Conservation (phyloP, 2,113 vertebrate genomes). For the Vanacampus margaritifer region DNA sequence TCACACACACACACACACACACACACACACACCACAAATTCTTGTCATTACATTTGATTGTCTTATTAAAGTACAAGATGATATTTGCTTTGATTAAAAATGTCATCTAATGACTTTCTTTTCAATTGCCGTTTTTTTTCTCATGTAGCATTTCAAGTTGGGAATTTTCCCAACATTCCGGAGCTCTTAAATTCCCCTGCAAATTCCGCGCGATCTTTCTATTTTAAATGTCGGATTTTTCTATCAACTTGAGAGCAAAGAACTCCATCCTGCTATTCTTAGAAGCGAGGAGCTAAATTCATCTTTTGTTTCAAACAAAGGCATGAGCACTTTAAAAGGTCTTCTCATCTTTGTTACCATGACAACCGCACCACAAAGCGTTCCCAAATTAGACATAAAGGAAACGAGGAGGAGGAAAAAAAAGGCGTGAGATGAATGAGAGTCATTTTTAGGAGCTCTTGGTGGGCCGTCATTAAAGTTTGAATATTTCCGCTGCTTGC, state of each 20-base stretch:
- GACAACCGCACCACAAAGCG: not conserved
- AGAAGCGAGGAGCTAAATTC: not conserved
- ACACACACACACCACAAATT: no score
- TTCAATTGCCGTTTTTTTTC: constrained; percentile 63
- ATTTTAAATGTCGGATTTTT: no score
- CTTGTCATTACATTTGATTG: no score
- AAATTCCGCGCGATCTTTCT: no score
- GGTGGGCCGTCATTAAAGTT: constrained; percentile 2
- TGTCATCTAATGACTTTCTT: constrained; percentile 16
- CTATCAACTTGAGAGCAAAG: not conserved
- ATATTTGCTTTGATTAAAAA: no score
- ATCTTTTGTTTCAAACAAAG: not conserved
- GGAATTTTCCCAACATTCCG: no score
- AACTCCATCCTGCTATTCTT: not conserved
- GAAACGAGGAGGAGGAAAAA: not conserved
- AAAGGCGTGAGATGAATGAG: not conserved
- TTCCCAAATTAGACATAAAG: constrained; percentile 5
- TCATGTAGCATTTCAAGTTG: not conserved
- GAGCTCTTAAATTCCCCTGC: not conserved
- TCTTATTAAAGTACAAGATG: no score
- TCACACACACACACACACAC: no score
- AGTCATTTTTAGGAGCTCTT: constrained; percentile 4
- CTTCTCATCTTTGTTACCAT: not conserved
- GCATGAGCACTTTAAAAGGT: not conserved
- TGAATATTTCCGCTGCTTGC: not conserved